phyloP scores from a whole-genome alignment of 2,113 vertebrate genomes.

The Coreoperca whiteheadi region DNA sequence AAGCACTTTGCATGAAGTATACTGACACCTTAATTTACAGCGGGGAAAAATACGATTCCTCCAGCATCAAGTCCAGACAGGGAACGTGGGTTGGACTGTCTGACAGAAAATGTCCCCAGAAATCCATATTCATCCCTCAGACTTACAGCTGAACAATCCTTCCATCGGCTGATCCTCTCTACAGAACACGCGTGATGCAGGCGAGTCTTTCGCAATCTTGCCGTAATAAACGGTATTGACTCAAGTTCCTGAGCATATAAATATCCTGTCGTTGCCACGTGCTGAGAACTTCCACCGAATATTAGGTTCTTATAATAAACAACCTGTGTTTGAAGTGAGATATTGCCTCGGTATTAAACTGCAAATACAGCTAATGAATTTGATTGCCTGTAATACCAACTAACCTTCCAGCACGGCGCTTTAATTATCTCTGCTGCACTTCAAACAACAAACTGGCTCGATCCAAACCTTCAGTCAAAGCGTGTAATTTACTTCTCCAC shows the following conservation, averaged over 20 bases:
- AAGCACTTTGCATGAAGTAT: not conserved
- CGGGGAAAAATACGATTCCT: not conserved
- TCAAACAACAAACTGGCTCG: constrained; percentile 46
- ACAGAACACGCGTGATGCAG: not conserved
- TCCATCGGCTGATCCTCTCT: not conserved
- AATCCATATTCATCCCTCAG: not conserved
- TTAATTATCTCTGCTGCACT: constrained; percentile 51
- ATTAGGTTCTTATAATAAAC: constrained; percentile 19
- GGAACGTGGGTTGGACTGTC: not conserved
- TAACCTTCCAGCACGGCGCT: constrained; percentile 31
- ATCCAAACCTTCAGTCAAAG: constrained; percentile 25
- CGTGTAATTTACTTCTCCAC: constrained; percentile 17
- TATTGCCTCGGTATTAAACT: constrained; percentile 14
- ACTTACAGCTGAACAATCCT: too few species aligned
- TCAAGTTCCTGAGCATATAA: not conserved
- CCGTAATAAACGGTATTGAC: not conserved
- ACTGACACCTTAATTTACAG: not conserved
- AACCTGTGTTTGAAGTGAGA: constrained; percentile 11
- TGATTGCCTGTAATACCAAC: constrained; percentile 25
- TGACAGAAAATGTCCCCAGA: not conserved
- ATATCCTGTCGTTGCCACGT: not conserved
- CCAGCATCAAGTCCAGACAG: not conserved
- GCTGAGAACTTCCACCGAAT: not conserved
- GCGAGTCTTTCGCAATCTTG: not conserved
- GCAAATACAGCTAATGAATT: constrained; percentile 42